phyloP scores from a whole-genome alignment of 2,113 vertebrate genomes.

The Dicerorhinus sumatrensis region DNA sequence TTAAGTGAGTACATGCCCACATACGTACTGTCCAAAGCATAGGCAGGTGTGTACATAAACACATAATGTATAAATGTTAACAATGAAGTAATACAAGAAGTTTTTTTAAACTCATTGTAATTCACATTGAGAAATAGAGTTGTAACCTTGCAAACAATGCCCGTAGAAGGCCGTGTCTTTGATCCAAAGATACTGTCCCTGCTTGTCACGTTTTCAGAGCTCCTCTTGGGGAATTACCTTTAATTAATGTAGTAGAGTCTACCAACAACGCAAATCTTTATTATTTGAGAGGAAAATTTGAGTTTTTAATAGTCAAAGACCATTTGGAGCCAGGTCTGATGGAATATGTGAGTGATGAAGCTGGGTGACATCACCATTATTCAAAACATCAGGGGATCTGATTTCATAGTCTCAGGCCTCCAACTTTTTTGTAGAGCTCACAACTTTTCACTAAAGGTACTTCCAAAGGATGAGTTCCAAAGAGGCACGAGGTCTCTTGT shows the following conservation, averaged over 20 bases:
- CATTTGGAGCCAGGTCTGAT: background rate
- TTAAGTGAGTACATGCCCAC: background rate
- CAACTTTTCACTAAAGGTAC: background rate
- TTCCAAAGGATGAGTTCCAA: slow-evolving; percentile 9
- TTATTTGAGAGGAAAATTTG: background rate
- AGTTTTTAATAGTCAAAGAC: background rate
- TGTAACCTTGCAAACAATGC: background rate
- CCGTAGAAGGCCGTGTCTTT: background rate
- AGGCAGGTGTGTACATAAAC: background rate
- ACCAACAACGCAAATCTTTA: background rate
- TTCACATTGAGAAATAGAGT: background rate
- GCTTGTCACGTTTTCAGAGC: background rate
- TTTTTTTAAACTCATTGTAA: background rate
- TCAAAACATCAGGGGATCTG: background rate
- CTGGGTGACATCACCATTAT: background rate
- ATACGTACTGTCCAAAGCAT: background rate
- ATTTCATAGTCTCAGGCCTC: background rate
- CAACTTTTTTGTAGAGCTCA: background rate
- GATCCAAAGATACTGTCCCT: background rate
- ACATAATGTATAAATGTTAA: background rate
- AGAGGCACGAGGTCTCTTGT: background rate
- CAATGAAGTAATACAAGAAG: background rate
- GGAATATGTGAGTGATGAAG: background rate
- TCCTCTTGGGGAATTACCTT: background rate
- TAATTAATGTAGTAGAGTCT: background rate